These are phyloP conservation scores for Tupaia chinensis DNA, from an alignment of 2,113 vertebrate genomes.

Conservation along the genomic window DNA sequence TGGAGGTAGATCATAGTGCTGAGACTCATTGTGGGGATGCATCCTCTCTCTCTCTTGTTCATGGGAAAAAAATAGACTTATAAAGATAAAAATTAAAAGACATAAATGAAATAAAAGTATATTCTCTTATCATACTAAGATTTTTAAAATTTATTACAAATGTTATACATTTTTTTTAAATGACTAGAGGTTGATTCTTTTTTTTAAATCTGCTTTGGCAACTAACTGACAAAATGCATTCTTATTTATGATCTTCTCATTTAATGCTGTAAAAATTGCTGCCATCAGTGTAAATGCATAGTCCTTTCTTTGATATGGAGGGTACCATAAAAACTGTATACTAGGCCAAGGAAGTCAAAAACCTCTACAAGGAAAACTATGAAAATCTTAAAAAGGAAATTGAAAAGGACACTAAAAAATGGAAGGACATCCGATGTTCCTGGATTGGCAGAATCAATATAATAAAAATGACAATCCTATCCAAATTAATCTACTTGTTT, in stretches of 20 bases:
- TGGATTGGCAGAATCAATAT: too few species aligned
- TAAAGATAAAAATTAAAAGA: too few species aligned
- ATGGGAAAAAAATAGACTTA: too few species aligned
- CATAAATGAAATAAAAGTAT: not conserved
- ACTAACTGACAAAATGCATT: not conserved
- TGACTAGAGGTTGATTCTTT: constrained; percentile 2
- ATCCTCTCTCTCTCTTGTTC: too few species aligned
- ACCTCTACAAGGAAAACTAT: too few species aligned
- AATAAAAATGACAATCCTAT: too few species aligned
- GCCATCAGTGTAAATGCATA: not conserved
- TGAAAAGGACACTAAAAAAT: too few species aligned
- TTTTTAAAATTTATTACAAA: constrained; percentile 29
- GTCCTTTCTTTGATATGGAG: not conserved
- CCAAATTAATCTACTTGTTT: too few species aligned
- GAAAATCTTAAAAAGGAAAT: too few species aligned
- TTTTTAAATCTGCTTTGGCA: not conserved
- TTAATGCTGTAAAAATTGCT: constrained; percentile 54
- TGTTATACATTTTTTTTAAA: not conserved
- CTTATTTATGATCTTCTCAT: constrained; percentile 26
- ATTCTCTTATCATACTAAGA: not conserved
- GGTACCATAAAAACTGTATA: not conserved
- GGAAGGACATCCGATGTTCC: too few species aligned
- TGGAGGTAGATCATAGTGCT: too few species aligned
- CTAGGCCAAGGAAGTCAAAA: not conserved
- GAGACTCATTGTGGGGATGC: too few species aligned